Percentiles rank a stretch among this genome's conserved stretches.
Evolutionary conservation across 2,888 invertebrate species (phyloP).

Genomic region (Stictocephala bisonia): DNA sequence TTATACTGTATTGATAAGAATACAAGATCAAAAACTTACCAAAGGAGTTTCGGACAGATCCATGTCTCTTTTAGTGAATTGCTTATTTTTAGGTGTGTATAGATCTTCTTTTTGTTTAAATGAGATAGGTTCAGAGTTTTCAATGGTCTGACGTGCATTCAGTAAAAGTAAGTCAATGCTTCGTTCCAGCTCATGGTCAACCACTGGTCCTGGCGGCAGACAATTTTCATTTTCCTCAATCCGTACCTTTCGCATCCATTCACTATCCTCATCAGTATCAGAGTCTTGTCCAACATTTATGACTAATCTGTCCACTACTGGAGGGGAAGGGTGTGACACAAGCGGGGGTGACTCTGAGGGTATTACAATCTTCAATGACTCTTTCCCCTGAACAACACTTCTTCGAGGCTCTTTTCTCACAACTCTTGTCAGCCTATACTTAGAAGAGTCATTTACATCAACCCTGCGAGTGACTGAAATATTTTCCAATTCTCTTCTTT

Average conservation of each 20-base stretch:
- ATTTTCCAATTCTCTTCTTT: background rate
- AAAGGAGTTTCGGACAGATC: background rate
- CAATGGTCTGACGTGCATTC: constrained; percentile 16
- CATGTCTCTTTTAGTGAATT: background rate
- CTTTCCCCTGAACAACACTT: constrained; percentile 34
- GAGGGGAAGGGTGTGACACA: background rate
- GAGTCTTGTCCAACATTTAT: constrained; percentile 37
- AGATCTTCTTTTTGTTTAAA: background rate
- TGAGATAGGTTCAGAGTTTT: background rate
- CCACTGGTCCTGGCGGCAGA: background rate
- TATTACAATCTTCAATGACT: constrained; percentile 40
- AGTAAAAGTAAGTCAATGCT: constrained; percentile 16
- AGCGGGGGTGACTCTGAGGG: constrained; percentile 4
- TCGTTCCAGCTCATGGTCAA: background rate
- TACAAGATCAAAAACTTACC: background rate
- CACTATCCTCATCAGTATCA: constrained; percentile 38
- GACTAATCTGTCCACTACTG: constrained; percentile 2
- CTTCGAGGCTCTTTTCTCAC: constrained; percentile 10
- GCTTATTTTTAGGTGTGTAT: background rate
- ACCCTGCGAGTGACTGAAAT: background rate
- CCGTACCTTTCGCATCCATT: constrained; percentile 32
- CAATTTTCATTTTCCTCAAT: background rate
- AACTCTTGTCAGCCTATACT: constrained; percentile 16
- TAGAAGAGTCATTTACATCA: background rate
- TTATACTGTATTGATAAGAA: too few relatives aligned